These are phyloP conservation scores for Aspidiotus rigidus DNA, from an alignment of 2,888 invertebrate species.

Conservation along the genomic window DNA sequence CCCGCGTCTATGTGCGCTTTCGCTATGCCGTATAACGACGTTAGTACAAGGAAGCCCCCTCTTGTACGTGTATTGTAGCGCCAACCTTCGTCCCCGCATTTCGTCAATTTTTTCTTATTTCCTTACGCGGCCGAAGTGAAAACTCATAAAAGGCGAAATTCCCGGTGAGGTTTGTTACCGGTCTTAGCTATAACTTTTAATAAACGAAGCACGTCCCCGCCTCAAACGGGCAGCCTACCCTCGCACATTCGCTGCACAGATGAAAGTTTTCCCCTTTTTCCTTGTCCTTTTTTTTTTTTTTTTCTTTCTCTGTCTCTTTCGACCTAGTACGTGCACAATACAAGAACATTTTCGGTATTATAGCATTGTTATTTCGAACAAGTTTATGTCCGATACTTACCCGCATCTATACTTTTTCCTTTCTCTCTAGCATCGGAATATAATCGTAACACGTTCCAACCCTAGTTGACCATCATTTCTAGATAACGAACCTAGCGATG, in stretches of 20 bases:
- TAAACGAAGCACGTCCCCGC: constrained; percentile 19
- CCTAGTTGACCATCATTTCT: constrained; percentile 10
- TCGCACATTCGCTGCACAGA: neutral
- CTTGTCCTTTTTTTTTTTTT: neutral
- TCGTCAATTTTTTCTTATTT: constrained; percentile 20
- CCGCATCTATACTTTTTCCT: constrained; percentile 1
- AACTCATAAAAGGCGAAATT: constrained; percentile 19
- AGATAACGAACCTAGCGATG: constrained; percentile 3
- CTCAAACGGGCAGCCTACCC: constrained; percentile 5
- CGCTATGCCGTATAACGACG: constrained; percentile 14
- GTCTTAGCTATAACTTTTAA: constrained; percentile 19
- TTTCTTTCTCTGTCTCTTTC: neutral
- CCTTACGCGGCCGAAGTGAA: constrained; percentile 14
- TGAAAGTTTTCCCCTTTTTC: constrained; percentile 1
- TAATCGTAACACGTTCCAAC: constrained; percentile 13
- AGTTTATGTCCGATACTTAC: constrained; percentile 10
- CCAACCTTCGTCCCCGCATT: constrained; percentile 19
- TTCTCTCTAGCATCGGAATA: constrained; percentile 4
- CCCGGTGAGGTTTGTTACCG: constrained; percentile 18
- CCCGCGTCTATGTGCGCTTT: neutral
- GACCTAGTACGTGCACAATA: neutral
- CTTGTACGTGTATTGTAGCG: constrained; percentile 11
- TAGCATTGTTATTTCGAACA: constrained; percentile 15
- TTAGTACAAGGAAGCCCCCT: constrained; percentile 6
- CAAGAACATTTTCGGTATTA: constrained; percentile 10